phyloP scores from a whole-genome alignment of 2,888 invertebrate species.

The Zhuqinia jingwanae region DNA sequence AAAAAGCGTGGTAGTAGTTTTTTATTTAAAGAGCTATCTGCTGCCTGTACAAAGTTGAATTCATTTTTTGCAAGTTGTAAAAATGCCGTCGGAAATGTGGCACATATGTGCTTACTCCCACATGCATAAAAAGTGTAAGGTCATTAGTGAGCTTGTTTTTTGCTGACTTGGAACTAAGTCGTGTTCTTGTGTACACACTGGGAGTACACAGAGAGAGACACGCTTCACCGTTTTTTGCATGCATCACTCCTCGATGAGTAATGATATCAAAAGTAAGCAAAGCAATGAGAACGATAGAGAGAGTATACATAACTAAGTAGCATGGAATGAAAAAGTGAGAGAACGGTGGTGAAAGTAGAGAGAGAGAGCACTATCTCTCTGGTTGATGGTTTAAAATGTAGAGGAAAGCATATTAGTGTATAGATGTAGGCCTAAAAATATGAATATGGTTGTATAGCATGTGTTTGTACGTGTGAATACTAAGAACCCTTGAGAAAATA shows the following conservation, averaged over 20 bases:
- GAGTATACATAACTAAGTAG: not conserved
- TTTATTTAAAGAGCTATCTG: too few relatives aligned
- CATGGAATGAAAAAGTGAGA: slow-evolving; percentile 30
- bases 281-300: too few relatives aligned
- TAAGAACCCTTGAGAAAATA: slow-evolving; percentile 45
- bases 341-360: slow-evolving; percentile 9
- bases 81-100: slow-evolving; percentile 8
- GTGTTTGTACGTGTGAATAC: slow-evolving; percentile 20
- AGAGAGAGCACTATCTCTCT: slow-evolving; percentile 8
- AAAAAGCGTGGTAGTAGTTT: not conserved
- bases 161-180: too few relatives aligned
- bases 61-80: slow-evolving; percentile 11
- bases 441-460: too few relatives aligned
- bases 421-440: too few relatives aligned
- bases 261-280: slow-evolving; percentile 54
- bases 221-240: slow-evolving; percentile 30
- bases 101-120: slow-evolving; percentile 20
- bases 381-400: too few relatives aligned
- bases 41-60: too few relatives aligned
- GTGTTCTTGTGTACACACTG: not conserved
- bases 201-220: too few relatives aligned
- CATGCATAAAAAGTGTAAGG: slow-evolving; percentile 44
- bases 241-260: slow-evolving; percentile 51
- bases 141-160: slow-evolving; percentile 58
- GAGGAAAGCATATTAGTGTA: too few relatives aligned